Percentiles rank a stretch among this genome's conserved stretches.
phyloP scores from a whole-genome alignment of 2,888 invertebrate species.

The Eulithis prunata region DNA sequence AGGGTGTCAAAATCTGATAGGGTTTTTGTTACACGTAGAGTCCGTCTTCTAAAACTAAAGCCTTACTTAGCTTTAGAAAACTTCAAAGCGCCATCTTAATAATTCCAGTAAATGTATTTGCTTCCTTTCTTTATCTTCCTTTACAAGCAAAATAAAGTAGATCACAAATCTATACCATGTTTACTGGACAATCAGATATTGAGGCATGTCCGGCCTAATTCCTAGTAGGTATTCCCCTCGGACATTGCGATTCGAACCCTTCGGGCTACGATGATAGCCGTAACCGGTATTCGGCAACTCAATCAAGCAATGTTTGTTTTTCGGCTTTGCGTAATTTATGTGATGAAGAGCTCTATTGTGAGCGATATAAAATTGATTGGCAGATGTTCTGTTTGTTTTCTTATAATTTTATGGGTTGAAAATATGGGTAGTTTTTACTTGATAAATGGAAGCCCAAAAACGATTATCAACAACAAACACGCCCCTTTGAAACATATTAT shows the following conservation, averaged over 20 bases:
- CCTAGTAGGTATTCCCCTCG: conserved; percentile 6
- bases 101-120: too few species aligned
- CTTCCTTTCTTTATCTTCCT: too few species aligned
- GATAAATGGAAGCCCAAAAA: too few species aligned
- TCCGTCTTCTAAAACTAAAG: too few species aligned
- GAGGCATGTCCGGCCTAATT: conserved; percentile 13
- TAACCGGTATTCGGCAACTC: conserved; percentile 67
- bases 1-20: too few species aligned
- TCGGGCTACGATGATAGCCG: conserved; percentile 38
- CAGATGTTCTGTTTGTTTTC: conserved; percentile 69
- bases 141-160: too few species aligned
- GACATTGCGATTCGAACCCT: conserved; percentile 22
- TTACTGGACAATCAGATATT: background rate
- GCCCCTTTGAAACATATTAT: too few species aligned
- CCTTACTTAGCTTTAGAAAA: too few species aligned
- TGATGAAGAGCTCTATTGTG: conserved; percentile 58
- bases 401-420: conserved; percentile 47
- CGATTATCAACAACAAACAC: too few species aligned
- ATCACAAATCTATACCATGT: background rate
- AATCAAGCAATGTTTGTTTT: conserved; percentile 80
- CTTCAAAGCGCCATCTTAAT: too few species aligned
- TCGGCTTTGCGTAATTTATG: conserved; percentile 68
- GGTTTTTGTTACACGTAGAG: too few species aligned
- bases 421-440: too few species aligned
- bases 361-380: conserved; percentile 58